Evolutionary conservation across 2,888 invertebrate genomes (phyloP).

Genomic region (Petrolisthes cinctipes): DNA sequence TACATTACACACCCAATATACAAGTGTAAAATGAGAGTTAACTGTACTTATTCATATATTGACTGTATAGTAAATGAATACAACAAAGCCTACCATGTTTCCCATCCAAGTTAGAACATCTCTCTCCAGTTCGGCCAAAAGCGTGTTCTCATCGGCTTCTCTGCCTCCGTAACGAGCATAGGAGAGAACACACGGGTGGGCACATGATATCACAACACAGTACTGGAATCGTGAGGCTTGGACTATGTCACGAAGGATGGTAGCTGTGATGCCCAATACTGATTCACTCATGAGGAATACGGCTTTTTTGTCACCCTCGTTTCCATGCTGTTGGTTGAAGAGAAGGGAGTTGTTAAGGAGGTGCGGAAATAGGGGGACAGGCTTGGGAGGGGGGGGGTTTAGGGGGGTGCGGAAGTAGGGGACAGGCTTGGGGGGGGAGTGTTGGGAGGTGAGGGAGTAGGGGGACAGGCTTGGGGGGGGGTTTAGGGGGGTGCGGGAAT

Average conservation of each 20-base stretch:
- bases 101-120: conserved; percentile 75
- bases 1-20: neutral
- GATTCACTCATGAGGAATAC: conserved; percentile 76
- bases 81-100: conserved; percentile 72
- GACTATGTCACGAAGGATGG: conserved; percentile 76
- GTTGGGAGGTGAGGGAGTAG: no score
- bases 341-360: neutral
- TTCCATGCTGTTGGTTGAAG: conserved; percentile 69
- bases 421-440: no score
- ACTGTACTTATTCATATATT: no score
- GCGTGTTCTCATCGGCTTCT: conserved; percentile 69
- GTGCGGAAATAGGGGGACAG: no score
- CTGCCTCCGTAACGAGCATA: conserved; percentile 70
- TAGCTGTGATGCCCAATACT: conserved; percentile 73
- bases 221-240: conserved; percentile 76
- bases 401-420: no score
- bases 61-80: neutral
- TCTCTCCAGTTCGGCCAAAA: conserved; percentile 70
- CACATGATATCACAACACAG: conserved; percentile 76
- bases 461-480: no score
- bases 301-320: conserved; percentile 70
- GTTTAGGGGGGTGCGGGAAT: no score
- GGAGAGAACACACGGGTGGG: conserved; percentile 74
- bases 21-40: no score
- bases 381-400: no score